Evolutionary conservation across 2,888 invertebrate species (phyloP).

Genomic region (Plagodis dolabraria): DNA sequence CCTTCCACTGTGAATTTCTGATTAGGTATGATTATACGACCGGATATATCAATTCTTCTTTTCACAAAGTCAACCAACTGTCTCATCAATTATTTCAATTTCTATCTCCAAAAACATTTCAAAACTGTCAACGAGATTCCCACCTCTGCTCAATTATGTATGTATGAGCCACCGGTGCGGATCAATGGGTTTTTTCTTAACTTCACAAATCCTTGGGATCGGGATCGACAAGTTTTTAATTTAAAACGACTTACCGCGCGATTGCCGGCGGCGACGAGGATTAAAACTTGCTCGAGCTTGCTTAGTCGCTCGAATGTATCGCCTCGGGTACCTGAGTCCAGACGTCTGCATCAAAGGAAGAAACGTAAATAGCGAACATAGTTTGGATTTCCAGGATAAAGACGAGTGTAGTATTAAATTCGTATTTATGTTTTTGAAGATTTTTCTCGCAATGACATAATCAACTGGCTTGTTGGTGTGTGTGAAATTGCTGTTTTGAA

Average conservation of each 20-base stretch:
- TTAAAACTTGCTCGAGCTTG: slow-evolving; percentile 58
- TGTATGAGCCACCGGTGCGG: slow-evolving; percentile 41
- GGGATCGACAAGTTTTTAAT: slow-evolving; percentile 68
- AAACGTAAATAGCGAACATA: slow-evolving; percentile 18
- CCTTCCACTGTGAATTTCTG: no score
- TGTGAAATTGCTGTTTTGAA: no score
- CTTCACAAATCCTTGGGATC: slow-evolving; percentile 57
- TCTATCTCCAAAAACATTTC: background rate
- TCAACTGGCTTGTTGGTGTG: slow-evolving; percentile 3
- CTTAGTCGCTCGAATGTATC: slow-evolving; percentile 48
- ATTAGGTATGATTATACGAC: no score
- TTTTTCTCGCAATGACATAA: background rate
- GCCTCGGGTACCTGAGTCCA: slow-evolving; percentile 45
- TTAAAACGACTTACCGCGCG: slow-evolving; percentile 74
- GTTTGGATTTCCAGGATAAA: background rate
- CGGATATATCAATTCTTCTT: no score
- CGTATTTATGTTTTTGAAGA: background rate
- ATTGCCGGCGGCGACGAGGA: slow-evolving; percentile 62
- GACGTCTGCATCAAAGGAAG: slow-evolving; percentile 48
- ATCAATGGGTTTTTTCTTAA: slow-evolving; percentile 48
- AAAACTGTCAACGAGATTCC: background rate
- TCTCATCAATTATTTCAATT: no score
- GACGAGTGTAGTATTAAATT: background rate
- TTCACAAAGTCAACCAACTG: no score
- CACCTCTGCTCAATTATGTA: slow-evolving; percentile 36